These are phyloP conservation scores for Mesembrinibis cayennensis DNA, from an alignment of 2,113 vertebrate genomes.

Conservation along the genomic window DNA sequence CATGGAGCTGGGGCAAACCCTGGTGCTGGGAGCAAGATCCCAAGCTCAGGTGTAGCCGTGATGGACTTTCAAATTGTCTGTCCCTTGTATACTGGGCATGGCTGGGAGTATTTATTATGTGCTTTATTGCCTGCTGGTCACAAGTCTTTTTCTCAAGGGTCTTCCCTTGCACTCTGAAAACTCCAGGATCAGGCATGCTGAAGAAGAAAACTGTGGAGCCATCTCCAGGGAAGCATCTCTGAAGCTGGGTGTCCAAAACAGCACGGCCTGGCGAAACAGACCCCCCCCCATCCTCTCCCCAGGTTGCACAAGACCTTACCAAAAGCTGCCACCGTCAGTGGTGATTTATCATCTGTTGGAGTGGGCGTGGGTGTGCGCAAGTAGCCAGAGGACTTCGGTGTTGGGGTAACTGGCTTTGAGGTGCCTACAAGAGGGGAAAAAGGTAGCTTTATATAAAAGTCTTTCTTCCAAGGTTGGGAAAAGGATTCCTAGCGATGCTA, in stretches of 20 bases:
- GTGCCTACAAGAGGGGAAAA: neutral
- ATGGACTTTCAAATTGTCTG: neutral
- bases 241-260: neutral
- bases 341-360: neutral
- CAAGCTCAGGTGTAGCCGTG: neutral
- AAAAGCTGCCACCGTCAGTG: conserved; percentile 45
- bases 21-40: neutral
- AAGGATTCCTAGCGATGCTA: neutral
- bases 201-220: neutral
- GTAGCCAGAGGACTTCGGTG: neutral
- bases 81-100: neutral
- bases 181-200: neutral
- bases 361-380: neutral
- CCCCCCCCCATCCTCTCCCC: neutral
- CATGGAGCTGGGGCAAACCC: neutral
- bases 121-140: neutral
- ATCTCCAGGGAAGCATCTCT: neutral
- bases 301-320: neutral
- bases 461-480: neutral
- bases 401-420: neutral
- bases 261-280: neutral
- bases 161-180: neutral
- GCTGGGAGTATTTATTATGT: neutral
- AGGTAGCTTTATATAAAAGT: neutral
- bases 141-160: neutral